phyloP scores from a whole-genome alignment of 2,888 invertebrate species.

The Tipula vernalis region DNA sequence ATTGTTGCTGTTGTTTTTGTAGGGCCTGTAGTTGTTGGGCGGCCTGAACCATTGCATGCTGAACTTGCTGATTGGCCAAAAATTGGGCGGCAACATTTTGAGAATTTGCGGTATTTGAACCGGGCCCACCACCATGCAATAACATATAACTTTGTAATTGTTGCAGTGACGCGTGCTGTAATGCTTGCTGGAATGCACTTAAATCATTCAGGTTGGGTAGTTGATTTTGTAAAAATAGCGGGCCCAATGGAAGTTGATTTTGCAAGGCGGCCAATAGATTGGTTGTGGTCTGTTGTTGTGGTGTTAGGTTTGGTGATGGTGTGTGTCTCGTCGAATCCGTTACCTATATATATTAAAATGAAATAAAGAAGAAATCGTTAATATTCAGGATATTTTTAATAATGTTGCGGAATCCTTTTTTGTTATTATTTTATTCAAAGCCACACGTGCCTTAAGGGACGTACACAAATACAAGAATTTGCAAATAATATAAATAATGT shows the following conservation, averaged over 20 bases:
- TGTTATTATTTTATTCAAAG: background rate
- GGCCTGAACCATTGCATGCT: conserved; percentile 71
- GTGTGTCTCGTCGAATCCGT: conserved; percentile 17
- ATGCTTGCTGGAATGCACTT: conserved; percentile 9
- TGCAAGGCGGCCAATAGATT: conserved; percentile 23
- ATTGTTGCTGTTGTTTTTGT: conserved; percentile 50
- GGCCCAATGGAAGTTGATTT: conserved; percentile 23
- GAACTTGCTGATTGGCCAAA: conserved; percentile 43
- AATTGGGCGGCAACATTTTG: conserved; percentile 47
- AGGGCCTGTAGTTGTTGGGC: conserved; percentile 73
- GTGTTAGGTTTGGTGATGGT: conserved; percentile 15
- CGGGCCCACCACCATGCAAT: conserved; percentile 18
- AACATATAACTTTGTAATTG: conserved; percentile 32
- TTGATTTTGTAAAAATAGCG: conserved; percentile 28
- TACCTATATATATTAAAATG: conserved; percentile 13
- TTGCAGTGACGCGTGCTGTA: conserved; percentile 32
- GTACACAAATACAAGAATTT: background rate
- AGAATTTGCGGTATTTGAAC: conserved; percentile 9
- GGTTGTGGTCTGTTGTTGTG: conserved; percentile 21
- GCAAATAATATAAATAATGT: background rate
- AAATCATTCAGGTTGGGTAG: conserved; percentile 20
- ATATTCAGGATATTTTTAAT: background rate
- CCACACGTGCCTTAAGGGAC: background rate
- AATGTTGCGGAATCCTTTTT: background rate
- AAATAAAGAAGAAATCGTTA: background rate